Evolutionary conservation across 2,113 vertebrate species (phyloP).

Genomic region (Motacilla alba): DNA sequence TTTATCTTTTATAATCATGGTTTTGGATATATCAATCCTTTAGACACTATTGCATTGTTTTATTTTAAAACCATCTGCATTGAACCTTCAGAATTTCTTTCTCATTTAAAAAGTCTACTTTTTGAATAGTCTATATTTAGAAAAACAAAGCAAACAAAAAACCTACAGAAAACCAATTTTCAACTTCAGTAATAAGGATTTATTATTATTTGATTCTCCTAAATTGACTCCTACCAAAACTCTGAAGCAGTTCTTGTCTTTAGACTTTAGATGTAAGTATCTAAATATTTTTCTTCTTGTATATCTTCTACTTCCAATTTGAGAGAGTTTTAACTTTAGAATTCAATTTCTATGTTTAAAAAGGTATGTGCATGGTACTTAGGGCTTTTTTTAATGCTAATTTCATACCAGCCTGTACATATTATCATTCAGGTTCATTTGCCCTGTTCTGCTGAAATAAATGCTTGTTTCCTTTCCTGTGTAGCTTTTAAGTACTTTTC

Average conservation of each 20-base stretch:
- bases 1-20: neutral
- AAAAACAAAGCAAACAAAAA: neutral
- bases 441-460: neutral
- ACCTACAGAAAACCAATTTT: neutral
- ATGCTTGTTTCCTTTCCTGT: neutral
- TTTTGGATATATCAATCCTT: neutral
- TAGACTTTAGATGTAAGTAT: neutral
- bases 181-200: neutral
- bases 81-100: neutral
- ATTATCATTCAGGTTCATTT: neutral
- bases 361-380: neutral
- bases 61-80: neutral
- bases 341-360: neutral
- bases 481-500: neutral
- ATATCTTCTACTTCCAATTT: neutral
- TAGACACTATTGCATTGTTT: neutral
- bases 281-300: neutral
- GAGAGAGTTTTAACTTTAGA: neutral
- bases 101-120: neutral
- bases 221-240: neutral
- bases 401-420: neutral
- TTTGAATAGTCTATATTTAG: neutral
- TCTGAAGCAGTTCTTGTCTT: neutral
- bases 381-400: neutral
- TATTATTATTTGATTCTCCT: neutral